Base-by-base conservation (phyloP, 2,888 invertebrate genomes). In the Mystacides longicornis region DNA sequence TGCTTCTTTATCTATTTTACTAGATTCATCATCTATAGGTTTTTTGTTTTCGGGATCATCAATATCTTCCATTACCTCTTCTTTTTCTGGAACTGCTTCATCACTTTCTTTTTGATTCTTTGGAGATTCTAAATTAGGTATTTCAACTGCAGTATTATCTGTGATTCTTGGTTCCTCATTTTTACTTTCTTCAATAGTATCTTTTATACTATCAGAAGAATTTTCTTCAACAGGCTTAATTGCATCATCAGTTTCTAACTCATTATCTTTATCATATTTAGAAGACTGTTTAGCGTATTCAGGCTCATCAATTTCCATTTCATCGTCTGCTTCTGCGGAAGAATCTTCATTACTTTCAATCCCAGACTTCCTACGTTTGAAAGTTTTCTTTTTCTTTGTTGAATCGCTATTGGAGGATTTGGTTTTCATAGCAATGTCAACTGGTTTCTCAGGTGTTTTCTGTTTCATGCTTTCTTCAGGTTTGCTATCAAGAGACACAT, bases 281-380 rank as follows among this genome's bases (percentile, higher is more conserved):
- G 58, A 50, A n/a, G 57, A 51, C 50, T 59, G 57, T 20, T 49
- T 45, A n/a, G 57, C 54, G 48, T 77, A 74, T 42, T 80, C 79
- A 3, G 75, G 70, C 65, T 81, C 81, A 56, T 82, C 82, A 31
- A 80, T 80, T 61, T 83, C 83, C 82, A 83, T 82, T 66, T 83
- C 83, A 66, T 83, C 82, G 64, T 83, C 82, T 22, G 83, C 82
- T 66, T 83, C 83, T 1, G 82, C 82, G 5, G 81, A 81, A 0
- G 82, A 82, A 66, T 82, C 82, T 66, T 82, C 82, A 0, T 76
- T 75, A 62, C 73, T 76, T 31, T 74, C 81, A 37, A 77, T 55
- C 2, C 51, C 78, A 0, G 77, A 75, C 61, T 71, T 69, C 22
- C 58, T 49, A 37, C 58, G 49, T 62, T 74, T 71, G 52, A 48